These are phyloP conservation scores for Lepidocyrtoides sp. DNA, from an alignment of 2,888 invertebrate species.

Conservation along the genomic window DNA sequence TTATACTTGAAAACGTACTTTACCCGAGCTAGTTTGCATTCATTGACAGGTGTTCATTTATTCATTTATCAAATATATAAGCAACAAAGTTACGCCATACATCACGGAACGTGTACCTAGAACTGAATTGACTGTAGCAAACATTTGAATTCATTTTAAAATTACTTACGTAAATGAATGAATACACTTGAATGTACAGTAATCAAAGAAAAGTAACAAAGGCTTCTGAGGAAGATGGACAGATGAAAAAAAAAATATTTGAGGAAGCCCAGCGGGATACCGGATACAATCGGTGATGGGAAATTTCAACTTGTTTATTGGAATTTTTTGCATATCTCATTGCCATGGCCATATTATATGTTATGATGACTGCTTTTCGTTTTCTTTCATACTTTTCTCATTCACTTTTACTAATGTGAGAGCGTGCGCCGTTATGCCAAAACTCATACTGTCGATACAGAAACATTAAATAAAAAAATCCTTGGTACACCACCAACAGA, in stretches of 20 bases:
- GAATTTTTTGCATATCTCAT: conserved; percentile 43
- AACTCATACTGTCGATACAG: conserved; percentile 42
- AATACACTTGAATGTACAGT: not conserved
- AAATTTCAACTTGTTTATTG: conserved; percentile 63
- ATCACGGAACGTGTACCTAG: not conserved
- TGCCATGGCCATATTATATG: not conserved
- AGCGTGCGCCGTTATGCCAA: not conserved
- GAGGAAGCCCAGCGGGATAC: conserved; percentile 74
- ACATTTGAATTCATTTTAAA: conserved; percentile 2
- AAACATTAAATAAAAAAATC: too few species aligned
- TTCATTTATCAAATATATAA: not conserved
- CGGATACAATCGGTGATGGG: conserved; percentile 74
- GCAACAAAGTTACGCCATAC: not conserved
- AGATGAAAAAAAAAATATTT: conserved; percentile 69
- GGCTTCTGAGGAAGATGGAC: conserved; percentile 58
- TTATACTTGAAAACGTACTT: too few species aligned
- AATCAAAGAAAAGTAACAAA: conserved; percentile 51
- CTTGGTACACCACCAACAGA: too few species aligned
- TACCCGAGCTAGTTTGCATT: too few species aligned
- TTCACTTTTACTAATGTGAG: conserved; percentile 30
- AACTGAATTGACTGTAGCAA: conserved; percentile 1
- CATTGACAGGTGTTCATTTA: not conserved
- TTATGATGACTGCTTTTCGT: too few species aligned
- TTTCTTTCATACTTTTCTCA: too few species aligned
- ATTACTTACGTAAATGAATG: not conserved